Base-by-base conservation (phyloP, 2,888 invertebrate genomes). In the Agrotis exclamationis region DNA sequence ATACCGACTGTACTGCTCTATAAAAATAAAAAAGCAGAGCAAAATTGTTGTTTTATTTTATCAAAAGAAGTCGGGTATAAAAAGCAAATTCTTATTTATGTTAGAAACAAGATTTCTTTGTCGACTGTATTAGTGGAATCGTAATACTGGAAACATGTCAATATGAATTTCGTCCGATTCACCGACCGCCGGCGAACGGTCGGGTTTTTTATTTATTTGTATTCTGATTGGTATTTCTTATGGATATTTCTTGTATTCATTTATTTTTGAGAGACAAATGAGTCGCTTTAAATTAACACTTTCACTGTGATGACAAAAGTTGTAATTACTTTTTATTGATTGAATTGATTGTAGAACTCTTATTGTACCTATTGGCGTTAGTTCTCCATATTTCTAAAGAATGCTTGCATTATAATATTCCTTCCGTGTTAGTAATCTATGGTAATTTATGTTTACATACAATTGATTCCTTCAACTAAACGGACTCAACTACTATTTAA, bases 71-170 rank as follows among this genome's bases (percentile, higher is more conserved):
- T 85, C 80, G 79, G 84, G 86, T 85, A 88, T 88, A 87, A 88
- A 90, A 83, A 68, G 54, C 28, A 54, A 79, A 83, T 79, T 86
- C 88, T 87, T 90, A 90, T 90, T 91, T 91, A 86, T 89, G 86
- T 86, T 88, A 80, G 88, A 84, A 90, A 90, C 89, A 90, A 88
- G 91, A 89, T 89, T 89, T 89, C 88, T 89, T 91, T 89, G 89
- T 90, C 85, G 90, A 91, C 86, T 85, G 89, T 91, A 93, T 93
- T 92, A 92, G 90, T 90, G 90, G 89, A 96, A 91, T 94, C 95
- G 93, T 89, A 94, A 93, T 93, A 86, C 93, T 92, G 95, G 95
- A 96, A 96, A 96, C 94, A 90, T 95, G 96, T 95, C 96, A 93
- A 95, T 95, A 94, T 88, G 87, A 87, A 94, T 96, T 63, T 94